Evolutionary conservation across 2,797 vertebrate genomes (phyloP).

Genomic region (Trachops cirrhosus): DNA sequence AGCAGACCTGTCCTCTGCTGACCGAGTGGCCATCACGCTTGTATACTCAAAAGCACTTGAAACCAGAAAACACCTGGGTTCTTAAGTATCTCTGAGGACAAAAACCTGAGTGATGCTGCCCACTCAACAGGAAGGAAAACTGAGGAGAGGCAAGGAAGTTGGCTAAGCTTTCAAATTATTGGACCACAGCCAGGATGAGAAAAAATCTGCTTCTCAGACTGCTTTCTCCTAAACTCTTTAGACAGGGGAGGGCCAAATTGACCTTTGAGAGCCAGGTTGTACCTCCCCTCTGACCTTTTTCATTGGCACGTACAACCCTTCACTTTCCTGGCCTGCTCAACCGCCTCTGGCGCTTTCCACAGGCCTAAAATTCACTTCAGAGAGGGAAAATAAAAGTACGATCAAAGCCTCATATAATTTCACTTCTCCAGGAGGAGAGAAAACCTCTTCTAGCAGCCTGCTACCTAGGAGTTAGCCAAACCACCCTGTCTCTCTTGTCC

Average conservation of each 20-base stretch:
- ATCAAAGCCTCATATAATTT: slow-evolving; percentile 65
- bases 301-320: neutral
- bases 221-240: neutral
- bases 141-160: neutral
- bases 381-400: slow-evolving; percentile 43
- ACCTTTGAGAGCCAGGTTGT: neutral
- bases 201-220: neutral
- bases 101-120: neutral
- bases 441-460: neutral
- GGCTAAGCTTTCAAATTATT: neutral
- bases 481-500: neutral
- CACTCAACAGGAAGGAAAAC: neutral
- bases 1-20: neutral
- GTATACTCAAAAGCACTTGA: neutral
- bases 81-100: neutral
- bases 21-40: neutral
- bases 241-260: neutral
- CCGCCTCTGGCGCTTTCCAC: slow-evolving; percentile 24
- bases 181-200: neutral
- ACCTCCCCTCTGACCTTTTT: neutral
- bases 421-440: slow-evolving; percentile 24
- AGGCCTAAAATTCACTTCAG: slow-evolving; percentile 30
- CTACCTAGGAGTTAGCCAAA: neutral
- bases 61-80: neutral
- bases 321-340: neutral